Conservation (phyloP, 2,113 vertebrate genomes). For the Picathartes gymnocephalus region DNA sequence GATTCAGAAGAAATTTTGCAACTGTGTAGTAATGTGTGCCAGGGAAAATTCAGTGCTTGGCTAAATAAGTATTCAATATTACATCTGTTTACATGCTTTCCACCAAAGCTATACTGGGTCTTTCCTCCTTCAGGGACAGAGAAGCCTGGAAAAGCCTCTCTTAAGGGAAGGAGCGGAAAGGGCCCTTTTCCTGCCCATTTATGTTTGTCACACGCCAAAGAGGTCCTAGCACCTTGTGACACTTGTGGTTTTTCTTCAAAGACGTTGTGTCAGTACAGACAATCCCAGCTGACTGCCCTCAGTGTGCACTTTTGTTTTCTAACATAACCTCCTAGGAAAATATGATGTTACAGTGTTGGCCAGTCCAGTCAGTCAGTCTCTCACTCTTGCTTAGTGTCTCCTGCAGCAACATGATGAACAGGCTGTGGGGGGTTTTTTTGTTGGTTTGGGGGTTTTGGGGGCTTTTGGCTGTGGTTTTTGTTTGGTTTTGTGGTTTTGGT, state of each 20-base stretch:
- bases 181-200: background rate
- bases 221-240: rapidly evolving
- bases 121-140: background rate
- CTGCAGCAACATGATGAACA: background rate
- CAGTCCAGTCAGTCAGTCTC: background rate
- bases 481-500: background rate
- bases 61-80: background rate
- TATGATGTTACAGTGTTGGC: background rate
- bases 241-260: background rate
- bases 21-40: background rate
- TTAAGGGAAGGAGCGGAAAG: background rate
- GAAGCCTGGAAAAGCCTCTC: background rate
- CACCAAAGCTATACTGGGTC: background rate
- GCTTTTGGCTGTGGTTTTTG: background rate
- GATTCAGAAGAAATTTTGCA: background rate
- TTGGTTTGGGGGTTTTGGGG: too few relatives aligned
- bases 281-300: background rate
- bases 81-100: background rate
- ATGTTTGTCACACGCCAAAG: background rate
- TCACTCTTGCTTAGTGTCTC: background rate
- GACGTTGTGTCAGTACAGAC: rapidly evolving
- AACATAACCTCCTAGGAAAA: background rate
- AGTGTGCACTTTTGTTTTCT: background rate
- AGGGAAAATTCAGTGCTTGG: background rate
- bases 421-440: background rate